phyloP scores from a whole-genome alignment of 2,797 vertebrate species.

The Lepus townsendii region DNA sequence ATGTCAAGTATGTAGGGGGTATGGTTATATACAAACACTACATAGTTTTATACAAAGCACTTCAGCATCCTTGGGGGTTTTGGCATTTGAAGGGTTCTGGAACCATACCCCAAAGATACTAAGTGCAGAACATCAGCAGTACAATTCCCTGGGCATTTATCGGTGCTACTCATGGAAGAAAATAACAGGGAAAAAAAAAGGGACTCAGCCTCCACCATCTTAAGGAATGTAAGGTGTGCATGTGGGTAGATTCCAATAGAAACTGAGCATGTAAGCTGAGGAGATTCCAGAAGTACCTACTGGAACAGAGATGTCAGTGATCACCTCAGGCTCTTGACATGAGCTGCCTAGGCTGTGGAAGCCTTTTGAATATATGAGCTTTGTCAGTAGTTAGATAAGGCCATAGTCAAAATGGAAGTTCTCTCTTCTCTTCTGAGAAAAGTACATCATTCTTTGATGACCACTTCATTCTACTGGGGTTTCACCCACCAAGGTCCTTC shows the following conservation, averaged over 20 bases:
- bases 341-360: too few species aligned
- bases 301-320: neutral
- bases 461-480: too few species aligned
- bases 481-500: too few species aligned
- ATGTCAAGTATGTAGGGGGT: neutral
- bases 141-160: neutral
- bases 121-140: neutral
- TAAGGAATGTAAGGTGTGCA: neutral
- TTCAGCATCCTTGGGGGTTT: neutral
- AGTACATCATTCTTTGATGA: too few species aligned
- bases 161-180: neutral
- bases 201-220: neutral
- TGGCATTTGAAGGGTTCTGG: neutral
- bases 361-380: too few species aligned
- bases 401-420: too few species aligned
- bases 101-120: neutral
- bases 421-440: too few species aligned
- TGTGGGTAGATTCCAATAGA: neutral
- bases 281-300: neutral
- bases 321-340: too few species aligned
- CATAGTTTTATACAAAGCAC: neutral
- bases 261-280: neutral
- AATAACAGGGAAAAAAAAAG: neutral
- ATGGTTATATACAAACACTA: neutral
- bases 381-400: too few species aligned